phyloP scores from a whole-genome alignment of 1,140 invertebrate genomes.

The Bombus pascuorum region DNA sequence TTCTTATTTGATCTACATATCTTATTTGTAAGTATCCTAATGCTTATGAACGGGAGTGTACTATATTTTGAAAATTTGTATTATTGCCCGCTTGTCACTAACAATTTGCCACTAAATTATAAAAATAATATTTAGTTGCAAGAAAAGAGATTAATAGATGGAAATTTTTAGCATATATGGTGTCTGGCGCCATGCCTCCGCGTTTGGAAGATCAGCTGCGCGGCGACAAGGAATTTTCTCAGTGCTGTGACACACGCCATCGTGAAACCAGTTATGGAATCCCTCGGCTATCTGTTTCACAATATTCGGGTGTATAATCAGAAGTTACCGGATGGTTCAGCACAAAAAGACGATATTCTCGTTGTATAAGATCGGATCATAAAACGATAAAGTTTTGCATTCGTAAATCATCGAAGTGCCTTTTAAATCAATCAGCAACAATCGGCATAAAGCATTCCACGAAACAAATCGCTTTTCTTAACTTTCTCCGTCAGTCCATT shows the following conservation, averaged over 20 bases:
- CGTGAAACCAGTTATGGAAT: conserved; percentile 85
- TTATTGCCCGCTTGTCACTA: background rate
- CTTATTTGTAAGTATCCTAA: no score
- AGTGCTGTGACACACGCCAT: conserved; percentile 84
- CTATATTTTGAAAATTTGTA: background rate
- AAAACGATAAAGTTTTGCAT: background rate
- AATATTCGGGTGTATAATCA: conserved; percentile 85
- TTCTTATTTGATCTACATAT: no score
- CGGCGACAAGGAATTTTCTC: conserved; percentile 84
- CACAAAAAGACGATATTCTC: conserved; percentile 69
- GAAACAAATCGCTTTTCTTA: background rate
- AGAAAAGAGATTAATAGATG: background rate
- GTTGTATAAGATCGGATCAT: background rate
- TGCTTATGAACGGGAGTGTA: background rate
- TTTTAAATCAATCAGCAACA: background rate
- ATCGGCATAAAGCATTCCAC: background rate
- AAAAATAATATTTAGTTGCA: background rate
- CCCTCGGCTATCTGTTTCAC: conserved; percentile 85
- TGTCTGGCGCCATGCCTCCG: conserved; percentile 86
- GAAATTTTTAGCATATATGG: conserved; percentile 87
- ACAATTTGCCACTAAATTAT: background rate
- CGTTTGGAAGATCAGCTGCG: conserved; percentile 87
- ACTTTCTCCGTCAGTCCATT: background rate
- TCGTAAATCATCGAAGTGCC: conserved; percentile 9
- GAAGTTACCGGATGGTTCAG: conserved; percentile 78